Percentiles rank a stretch among this genome's conserved stretches.
Conservation (phyloP, 2,113 vertebrate genomes). For the Myrmecophaga tridactyla region DNA sequence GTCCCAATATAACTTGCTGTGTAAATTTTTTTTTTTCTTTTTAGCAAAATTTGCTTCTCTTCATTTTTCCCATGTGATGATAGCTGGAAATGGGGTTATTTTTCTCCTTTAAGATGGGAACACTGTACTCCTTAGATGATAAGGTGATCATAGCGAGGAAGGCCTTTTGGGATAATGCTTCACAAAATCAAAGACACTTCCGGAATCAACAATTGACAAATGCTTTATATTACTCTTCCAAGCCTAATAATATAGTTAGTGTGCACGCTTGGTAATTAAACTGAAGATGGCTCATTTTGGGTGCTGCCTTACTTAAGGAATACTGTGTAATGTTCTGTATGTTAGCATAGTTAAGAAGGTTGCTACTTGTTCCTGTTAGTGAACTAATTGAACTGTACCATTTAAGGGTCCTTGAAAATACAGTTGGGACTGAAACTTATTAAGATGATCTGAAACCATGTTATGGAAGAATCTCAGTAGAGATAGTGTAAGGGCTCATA, state of each 20-base stretch:
- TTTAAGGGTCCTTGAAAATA: not conserved
- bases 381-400: not conserved
- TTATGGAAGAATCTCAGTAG: not conserved
- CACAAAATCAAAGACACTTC: not conserved
- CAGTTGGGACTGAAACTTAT: not conserved
- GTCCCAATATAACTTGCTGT: not conserved
- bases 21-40: not conserved
- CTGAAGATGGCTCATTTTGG: not conserved
- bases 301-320: not conserved
- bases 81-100: not conserved
- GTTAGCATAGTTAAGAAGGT: not conserved
- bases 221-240: not conserved
- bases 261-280: not conserved
- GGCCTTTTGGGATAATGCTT: not conserved
- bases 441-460: not conserved
- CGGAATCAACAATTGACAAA: not conserved
- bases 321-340: rapidly evolving
- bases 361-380: not conserved
- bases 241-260: too few species aligned
- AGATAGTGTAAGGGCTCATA: not conserved
- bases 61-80: not conserved
- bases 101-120: not conserved
- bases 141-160: not conserved
- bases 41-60: not conserved
- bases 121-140: not conserved